Conservation (phyloP, 2,888 invertebrate genomes). For the Melanostoma mellinum region DNA sequence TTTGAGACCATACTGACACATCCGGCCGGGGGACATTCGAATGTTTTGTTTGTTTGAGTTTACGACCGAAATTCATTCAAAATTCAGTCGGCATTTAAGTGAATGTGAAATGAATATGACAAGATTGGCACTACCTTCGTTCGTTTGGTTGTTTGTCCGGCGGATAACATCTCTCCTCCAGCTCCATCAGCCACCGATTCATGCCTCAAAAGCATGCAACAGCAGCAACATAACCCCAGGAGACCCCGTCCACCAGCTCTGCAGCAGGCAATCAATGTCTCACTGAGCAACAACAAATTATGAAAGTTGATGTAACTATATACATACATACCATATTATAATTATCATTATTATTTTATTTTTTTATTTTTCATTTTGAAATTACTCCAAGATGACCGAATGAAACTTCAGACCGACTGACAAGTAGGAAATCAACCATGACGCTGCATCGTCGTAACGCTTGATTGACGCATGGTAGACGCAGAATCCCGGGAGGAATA, state of each 20-base stretch:
- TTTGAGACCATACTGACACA: slow-evolving; percentile 57
- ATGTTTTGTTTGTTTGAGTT: slow-evolving; percentile 36
- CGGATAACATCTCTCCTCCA: slow-evolving; percentile 55
- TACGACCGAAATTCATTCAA: slow-evolving; percentile 52
- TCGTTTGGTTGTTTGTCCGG: slow-evolving; percentile 47
- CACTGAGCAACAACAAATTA: slow-evolving; percentile 29
- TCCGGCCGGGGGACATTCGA: slow-evolving; percentile 63
- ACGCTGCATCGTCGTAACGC: slow-evolving; percentile 78
- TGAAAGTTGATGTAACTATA: slow-evolving; percentile 13
- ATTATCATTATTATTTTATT: slow-evolving; percentile 24
- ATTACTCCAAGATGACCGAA: slow-evolving; percentile 65
- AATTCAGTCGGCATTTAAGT: slow-evolving; percentile 66
- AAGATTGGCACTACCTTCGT: slow-evolving; percentile 70
- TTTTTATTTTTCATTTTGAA: slow-evolving; percentile 36
- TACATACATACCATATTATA: slow-evolving; percentile 7
- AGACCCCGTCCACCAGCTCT: slow-evolving; percentile 36
- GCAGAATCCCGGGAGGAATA: slow-evolving; percentile 51
- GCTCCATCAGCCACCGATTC: slow-evolving; percentile 44
- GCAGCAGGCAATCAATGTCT: slow-evolving; percentile 61
- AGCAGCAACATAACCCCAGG: slow-evolving; percentile 42
- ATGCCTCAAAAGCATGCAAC: slow-evolving; percentile 27
- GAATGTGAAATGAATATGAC: slow-evolving; percentile 60
- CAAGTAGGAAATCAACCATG: slow-evolving; percentile 81
- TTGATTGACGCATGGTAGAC: slow-evolving; percentile 74
- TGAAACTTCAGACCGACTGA: slow-evolving; percentile 76